These are phyloP conservation scores for Atherinosoma microstoma DNA, from an alignment of 2,797 vertebrate genomes.

Conservation along the genomic window DNA sequence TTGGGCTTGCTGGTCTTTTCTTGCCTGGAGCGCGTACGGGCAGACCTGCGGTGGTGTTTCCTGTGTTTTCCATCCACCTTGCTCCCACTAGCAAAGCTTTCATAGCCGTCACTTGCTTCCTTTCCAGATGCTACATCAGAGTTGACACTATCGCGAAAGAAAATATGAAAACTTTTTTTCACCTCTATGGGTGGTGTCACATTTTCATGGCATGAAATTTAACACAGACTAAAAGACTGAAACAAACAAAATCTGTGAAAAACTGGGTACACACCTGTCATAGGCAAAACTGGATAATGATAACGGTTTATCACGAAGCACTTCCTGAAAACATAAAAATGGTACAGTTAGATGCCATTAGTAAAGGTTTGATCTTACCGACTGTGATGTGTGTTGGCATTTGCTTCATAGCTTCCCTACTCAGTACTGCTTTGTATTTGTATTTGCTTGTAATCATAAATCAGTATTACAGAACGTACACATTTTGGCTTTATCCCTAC, in stretches of 20 bases:
- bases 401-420: not conserved
- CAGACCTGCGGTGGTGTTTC: slow-evolving; percentile 94
- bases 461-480: not conserved
- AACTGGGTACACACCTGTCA: slow-evolving; percentile 77
- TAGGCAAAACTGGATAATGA: slow-evolving; percentile 75
- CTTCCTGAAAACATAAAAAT: slow-evolving; percentile 70
- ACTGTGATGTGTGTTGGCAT: not conserved
- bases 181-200: not conserved
- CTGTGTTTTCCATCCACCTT: slow-evolving; percentile 91
- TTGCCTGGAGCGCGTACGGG: slow-evolving; percentile 92
- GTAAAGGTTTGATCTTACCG: slow-evolving; percentile 4
- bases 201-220: not conserved
- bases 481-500: slow-evolving; percentile 53
- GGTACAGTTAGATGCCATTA: not conserved
- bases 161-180: slow-evolving; percentile 2
- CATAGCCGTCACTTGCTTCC: slow-evolving; percentile 94
- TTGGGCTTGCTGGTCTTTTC: slow-evolving; percentile 94
- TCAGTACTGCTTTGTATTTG: not conserved
- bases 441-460: not conserved
- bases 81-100: slow-evolving; percentile 85
- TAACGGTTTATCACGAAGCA: slow-evolving; percentile 70
- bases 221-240: not conserved
- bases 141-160: slow-evolving; percentile 76
- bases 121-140: slow-evolving; percentile 92
- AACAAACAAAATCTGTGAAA: slow-evolving; percentile 16